Percentiles rank a stretch among this genome's conserved stretches.
phyloP scores from a whole-genome alignment of 2,113 vertebrate species.

The Callorhinus ursinus region DNA sequence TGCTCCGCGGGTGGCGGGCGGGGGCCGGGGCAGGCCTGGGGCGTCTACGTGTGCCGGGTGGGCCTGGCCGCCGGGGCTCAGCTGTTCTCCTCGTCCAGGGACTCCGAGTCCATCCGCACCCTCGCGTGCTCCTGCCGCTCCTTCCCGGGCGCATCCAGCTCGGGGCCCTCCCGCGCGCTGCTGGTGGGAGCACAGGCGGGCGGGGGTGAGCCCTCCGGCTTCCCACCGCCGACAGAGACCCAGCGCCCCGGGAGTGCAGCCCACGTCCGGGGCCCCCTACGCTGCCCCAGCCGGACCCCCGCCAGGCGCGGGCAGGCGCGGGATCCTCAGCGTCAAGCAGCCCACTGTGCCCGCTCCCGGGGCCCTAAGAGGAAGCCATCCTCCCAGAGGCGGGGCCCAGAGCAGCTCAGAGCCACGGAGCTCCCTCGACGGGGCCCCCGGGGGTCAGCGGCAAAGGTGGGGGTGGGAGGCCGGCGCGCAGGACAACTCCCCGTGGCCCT shows the following conservation, averaged over 20 bases:
- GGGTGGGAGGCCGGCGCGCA: rapidly evolving
- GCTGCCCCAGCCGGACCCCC: not conserved
- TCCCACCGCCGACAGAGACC: not conserved
- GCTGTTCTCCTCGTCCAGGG: conserved; percentile 78
- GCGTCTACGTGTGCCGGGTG: not conserved
- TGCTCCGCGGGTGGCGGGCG: not conserved
- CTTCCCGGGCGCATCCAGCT: conserved; percentile 57
- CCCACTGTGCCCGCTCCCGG: not conserved
- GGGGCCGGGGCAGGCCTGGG: conserved; percentile 65
- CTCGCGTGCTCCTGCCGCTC: conserved; percentile 70
- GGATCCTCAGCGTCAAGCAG: not conserved
- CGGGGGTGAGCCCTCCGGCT: not conserved
- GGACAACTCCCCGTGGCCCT: rapidly evolving
- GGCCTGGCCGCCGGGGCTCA: conserved; percentile 74
- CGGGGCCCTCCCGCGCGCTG: conserved; percentile 80
- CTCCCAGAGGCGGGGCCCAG: not conserved
- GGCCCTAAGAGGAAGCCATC: not conserved
- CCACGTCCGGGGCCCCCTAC: rapidly evolving
- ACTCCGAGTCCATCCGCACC: conserved; percentile 70
- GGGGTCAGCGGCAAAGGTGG: not conserved
- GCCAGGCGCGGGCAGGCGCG: not conserved
- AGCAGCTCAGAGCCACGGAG: not conserved
- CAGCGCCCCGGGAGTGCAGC: not conserved
- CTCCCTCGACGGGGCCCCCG: rapidly evolving
- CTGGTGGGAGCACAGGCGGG: not conserved